Evolutionary conservation across 2,797 vertebrate species (phyloP).

Genomic region (Mallotus villosus): DNA sequence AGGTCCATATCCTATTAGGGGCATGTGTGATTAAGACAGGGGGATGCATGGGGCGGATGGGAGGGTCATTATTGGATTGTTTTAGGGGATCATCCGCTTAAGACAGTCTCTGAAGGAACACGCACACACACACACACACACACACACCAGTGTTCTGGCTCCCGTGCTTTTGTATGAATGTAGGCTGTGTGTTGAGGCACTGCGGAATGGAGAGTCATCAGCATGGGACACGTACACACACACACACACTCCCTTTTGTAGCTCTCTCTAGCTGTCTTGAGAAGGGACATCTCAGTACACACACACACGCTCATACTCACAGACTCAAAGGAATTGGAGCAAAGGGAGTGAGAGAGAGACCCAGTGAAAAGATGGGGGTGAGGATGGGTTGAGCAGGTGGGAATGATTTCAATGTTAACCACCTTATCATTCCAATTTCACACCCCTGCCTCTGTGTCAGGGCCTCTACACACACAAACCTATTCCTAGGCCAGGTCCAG

Average conservation of each 20-base stretch:
- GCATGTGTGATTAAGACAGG: constrained; percentile 48
- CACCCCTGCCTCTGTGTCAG: constrained; percentile 57
- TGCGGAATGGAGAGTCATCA: too few species aligned
- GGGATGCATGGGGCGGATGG: constrained; percentile 1
- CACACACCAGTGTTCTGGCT: not conserved
- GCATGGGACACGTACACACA: not conserved
- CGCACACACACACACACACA: constrained; percentile 7
- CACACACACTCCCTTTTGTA: constrained; percentile 14
- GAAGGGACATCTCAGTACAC: not conserved
- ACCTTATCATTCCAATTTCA: constrained; percentile 73
- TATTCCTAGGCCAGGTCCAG: constrained; percentile 49
- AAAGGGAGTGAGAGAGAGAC: constrained; percentile 4
- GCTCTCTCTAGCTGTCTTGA: not conserved
- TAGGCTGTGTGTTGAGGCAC: too few species aligned
- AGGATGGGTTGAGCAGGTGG: constrained; percentile 36
- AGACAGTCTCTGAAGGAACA: not conserved
- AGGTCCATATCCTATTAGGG: constrained; percentile 29
- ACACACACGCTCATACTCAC: not conserved
- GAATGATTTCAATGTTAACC: constrained; percentile 53
- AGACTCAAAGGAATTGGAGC: constrained; percentile 11
- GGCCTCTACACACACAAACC: constrained; percentile 6
- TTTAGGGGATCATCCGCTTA: constrained; percentile 7
- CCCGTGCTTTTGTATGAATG: too few species aligned
- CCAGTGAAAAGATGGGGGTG: not conserved
- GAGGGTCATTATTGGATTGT: constrained; percentile 9